Evolutionary conservation across 2,113 vertebrate genomes (phyloP), one percentile per base, ranked within the genome.

Genomic region (Neogale vison): DNA sequence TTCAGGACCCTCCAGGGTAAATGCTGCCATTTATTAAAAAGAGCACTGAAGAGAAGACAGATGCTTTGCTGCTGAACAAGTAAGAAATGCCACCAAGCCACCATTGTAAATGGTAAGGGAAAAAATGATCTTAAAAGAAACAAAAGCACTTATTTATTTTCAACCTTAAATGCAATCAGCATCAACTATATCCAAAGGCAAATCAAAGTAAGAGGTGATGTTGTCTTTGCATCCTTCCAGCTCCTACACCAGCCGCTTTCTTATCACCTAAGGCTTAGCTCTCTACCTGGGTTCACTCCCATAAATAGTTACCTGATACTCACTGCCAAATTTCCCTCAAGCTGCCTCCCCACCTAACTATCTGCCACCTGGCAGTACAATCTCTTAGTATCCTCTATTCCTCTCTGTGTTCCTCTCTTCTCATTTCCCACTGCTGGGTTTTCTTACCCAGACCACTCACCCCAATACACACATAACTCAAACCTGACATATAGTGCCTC

Each of bases 181-280:
- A 14, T 23, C 24, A 55, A 80, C 21, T 63, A 8, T 3, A 39
- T 6, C 47, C 74, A 74, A 61, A 59, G 14, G 5, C 15, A 86
- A 79, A 93, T 76, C 34, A 50, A 14, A 91, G 4, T 5, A 57
- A 83, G 31, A 36, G 13, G 6, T 21, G 5, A 2, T 13, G 26
- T 4, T 39, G 21, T 59, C 89, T 92, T 84, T 61, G 65, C 0
- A 55, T 21, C 21, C 45, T 82, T 77, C 42, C 4, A 47, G 20
- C 39, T 71, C 17, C 23, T 39, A 7, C 1, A 7, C 12, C 1
- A 4, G 7, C 2, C 0, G 11, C 15, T 39, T 57, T 42, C 39
- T 36, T 61, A 26, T 36, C 29, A 39, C 61, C 52, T 42, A 77
- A 31, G 42, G 45, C 42, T 72, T 52, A 20, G 1, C 12, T 15